Evolutionary conservation across 2,113 vertebrate genomes (phyloP).

Genomic region (Mormyrus lacerda): DNA sequence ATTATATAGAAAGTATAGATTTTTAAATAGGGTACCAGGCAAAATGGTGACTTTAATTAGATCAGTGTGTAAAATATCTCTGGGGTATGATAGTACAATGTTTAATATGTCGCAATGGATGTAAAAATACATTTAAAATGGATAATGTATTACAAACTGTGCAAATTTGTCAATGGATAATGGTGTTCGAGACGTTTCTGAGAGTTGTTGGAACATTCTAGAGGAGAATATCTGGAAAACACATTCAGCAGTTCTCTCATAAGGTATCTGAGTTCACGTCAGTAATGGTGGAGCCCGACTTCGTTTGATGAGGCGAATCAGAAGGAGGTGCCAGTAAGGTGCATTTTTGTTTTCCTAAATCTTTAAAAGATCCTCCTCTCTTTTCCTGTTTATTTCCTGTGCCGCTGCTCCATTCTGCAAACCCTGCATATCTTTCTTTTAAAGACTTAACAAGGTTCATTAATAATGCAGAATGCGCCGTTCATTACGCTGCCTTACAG

Average conservation of each 20-base stretch:
- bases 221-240: conserved; percentile 52
- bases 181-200: conserved; percentile 56
- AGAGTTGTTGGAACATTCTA: conserved; percentile 52
- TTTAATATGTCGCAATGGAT: conserved; percentile 65
- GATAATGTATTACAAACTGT: conserved; percentile 70
- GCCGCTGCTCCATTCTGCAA: background rate
- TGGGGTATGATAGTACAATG: conserved; percentile 68
- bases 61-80: conserved; percentile 70
- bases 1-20: conserved; percentile 77
- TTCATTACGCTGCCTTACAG: background rate
- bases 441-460: conserved; percentile 12
- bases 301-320: background rate
- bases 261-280: background rate
- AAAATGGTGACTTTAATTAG: conserved; percentile 69
- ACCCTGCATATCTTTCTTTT: conserved; percentile 1
- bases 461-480: background rate
- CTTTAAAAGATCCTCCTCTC: background rate
- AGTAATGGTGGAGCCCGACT: conserved; percentile 31
- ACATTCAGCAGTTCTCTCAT: conserved; percentile 33
- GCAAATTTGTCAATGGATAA: conserved; percentile 49
- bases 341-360: background rate
- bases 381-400: background rate
- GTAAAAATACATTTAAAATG: conserved; percentile 66
- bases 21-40: conserved; percentile 67
- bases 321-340: background rate